Conservation (phyloP, 2,888 invertebrate species). For the Lepidonotus clava region DNA sequence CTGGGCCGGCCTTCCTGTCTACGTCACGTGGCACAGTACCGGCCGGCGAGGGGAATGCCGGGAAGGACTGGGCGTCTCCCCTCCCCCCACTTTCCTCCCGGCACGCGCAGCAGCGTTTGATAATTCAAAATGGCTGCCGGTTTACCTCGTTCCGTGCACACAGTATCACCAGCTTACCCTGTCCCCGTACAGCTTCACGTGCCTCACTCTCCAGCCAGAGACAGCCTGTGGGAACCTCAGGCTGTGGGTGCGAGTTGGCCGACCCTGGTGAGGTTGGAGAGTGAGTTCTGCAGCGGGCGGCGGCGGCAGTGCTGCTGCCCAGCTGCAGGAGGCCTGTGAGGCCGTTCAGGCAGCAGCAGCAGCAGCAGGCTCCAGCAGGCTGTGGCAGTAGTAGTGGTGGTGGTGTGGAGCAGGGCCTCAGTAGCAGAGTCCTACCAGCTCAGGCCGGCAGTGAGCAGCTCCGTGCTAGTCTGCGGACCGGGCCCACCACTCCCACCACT, state of each 20-base stretch:
- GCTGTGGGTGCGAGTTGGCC: background rate
- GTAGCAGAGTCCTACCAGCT: no score
- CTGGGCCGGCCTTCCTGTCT: no score
- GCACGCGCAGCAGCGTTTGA: conserved; percentile 2
- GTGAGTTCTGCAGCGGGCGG: background rate
- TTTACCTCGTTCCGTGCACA: conserved; percentile 24
- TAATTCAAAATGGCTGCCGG: conserved; percentile 50
- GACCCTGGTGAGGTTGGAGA: background rate
- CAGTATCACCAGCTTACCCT: conserved; percentile 12
- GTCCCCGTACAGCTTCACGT: background rate
- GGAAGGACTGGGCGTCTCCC: background rate
- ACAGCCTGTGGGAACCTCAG: background rate
- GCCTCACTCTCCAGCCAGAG: background rate
- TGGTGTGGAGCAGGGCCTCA: no score
- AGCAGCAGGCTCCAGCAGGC: background rate
- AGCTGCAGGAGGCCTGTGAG: background rate
- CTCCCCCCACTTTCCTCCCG: background rate
- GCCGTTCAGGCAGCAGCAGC: background rate
- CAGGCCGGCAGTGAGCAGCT: no score
- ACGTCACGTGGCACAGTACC: conserved; percentile 44
- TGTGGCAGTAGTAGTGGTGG: no score
- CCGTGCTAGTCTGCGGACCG: background rate
- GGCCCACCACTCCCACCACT: background rate
- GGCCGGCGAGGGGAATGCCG: background rate
- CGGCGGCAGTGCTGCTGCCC: background rate